Conservation (phyloP, 2,113 vertebrate genomes). For the Malurus melanocephalus region DNA sequence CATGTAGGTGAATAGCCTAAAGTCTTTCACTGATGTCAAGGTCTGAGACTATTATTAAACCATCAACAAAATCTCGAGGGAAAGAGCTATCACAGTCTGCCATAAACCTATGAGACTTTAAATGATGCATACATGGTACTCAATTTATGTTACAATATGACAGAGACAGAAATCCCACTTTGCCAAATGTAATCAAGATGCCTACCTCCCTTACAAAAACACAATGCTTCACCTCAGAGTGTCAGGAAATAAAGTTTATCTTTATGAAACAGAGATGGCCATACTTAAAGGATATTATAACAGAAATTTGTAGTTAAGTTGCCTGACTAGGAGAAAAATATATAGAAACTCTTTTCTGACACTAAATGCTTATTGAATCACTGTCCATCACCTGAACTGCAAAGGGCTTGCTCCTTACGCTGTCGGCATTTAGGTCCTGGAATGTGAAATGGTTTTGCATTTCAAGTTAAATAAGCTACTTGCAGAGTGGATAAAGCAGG, state of each 20-base stretch:
- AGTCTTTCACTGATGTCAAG: neutral
- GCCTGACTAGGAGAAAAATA: neutral
- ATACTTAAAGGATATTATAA: neutral
- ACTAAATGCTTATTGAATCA: neutral
- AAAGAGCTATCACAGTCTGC: neutral
- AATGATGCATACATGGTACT: neutral
- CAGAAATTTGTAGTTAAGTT: neutral
- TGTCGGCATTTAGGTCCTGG: neutral
- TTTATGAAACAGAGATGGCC: neutral
- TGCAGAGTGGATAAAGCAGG: neutral
- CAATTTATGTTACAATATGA: neutral
- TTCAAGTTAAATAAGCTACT: conserved; percentile 19
- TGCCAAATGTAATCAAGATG: neutral
- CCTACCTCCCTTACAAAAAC: neutral
- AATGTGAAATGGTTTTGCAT: conserved; percentile 13
- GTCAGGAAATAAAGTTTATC: neutral
- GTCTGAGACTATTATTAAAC: neutral
- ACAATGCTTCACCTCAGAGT: neutral
- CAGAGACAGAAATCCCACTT: neutral
- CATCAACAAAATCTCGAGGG: neutral
- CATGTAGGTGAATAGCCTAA: neutral
- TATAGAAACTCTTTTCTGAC: neutral
- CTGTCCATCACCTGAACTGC: neutral
- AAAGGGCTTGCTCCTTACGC: neutral
- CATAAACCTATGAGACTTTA: neutral